These are phyloP conservation scores for Tiliacea aurago DNA, from an alignment of 2,888 invertebrate genomes.

Conservation along the genomic window DNA sequence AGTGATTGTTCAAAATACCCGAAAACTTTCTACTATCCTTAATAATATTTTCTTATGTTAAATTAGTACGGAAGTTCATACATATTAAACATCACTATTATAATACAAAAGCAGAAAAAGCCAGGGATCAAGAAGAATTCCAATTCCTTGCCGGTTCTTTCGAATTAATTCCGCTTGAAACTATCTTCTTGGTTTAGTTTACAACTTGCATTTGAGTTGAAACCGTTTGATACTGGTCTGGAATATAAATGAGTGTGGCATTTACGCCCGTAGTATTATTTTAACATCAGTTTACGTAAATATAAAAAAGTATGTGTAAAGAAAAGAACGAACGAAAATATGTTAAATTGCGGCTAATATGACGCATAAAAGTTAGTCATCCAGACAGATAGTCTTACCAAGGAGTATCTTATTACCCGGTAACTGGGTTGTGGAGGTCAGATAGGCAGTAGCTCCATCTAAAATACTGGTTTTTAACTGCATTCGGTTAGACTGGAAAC, in stretches of 20 bases:
- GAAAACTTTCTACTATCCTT: not conserved
- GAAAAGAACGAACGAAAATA: not conserved
- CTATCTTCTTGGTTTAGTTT: conserved; percentile 17
- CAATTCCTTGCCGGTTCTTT: not conserved
- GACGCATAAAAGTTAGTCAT: not conserved
- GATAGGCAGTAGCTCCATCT: not conserved
- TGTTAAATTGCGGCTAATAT: not conserved
- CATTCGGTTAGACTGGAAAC: too few species aligned
- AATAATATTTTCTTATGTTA: not conserved
- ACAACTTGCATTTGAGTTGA: conserved; percentile 22
- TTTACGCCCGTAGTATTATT: not conserved
- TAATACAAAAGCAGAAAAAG: not conserved
- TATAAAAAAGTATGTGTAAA: not conserved
- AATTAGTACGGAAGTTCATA: not conserved
- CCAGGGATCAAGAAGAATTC: conserved; percentile 3
- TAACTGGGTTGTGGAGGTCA: not conserved
- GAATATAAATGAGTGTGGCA: conserved; percentile 30
- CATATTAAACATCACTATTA: conserved; percentile 3
- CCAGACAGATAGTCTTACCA: too few species aligned
- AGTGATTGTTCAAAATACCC: not conserved
- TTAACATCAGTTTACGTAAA: not conserved
- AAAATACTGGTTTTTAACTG: not conserved
- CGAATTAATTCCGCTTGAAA: conserved; percentile 26
- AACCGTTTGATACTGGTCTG: conserved; percentile 15
- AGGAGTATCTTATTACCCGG: not conserved